Conservation (phyloP, 1,140 invertebrate genomes). For the Heliconius eleuchia region DNA sequence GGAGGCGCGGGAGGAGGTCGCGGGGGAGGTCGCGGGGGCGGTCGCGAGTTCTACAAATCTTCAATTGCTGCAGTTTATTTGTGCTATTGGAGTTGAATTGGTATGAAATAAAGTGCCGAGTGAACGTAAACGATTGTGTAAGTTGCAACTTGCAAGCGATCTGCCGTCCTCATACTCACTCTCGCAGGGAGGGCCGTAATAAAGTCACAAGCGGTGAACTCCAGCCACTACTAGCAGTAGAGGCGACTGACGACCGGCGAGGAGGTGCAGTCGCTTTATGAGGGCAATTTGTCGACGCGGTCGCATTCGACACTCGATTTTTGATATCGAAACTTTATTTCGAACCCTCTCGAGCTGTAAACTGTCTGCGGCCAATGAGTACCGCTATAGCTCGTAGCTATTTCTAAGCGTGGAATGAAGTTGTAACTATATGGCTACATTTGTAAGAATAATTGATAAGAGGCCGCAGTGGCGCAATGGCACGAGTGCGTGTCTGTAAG, state of each 20-base stretch:
- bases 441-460: no score
- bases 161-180: not conserved
- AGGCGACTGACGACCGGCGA: constrained; percentile 7
- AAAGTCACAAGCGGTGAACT: no score
- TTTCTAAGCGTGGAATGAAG: no score
- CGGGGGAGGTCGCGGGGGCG: not conserved
- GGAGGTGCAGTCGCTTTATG: constrained; percentile 33
- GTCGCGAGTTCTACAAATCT: constrained; percentile 16
- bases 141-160: constrained; percentile 17
- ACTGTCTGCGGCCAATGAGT: not conserved
- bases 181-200: not conserved
- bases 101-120: constrained; percentile 33
- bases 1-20: not conserved
- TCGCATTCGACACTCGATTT: constrained; percentile 42
- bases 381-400: not conserved
- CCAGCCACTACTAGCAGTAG: no score
- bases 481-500: no score
- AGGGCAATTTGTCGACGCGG: constrained; percentile 39
- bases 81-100: constrained; percentile 29
- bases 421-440: no score
- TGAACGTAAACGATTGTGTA: constrained; percentile 24
- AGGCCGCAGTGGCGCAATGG: no score
- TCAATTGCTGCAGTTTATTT: constrained; percentile 36
- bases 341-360: constrained; percentile 18
- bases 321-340: constrained; percentile 44